phyloP scores from a whole-genome alignment of 2,113 vertebrate genomes.

The Brachypodius melanocephalos region DNA sequence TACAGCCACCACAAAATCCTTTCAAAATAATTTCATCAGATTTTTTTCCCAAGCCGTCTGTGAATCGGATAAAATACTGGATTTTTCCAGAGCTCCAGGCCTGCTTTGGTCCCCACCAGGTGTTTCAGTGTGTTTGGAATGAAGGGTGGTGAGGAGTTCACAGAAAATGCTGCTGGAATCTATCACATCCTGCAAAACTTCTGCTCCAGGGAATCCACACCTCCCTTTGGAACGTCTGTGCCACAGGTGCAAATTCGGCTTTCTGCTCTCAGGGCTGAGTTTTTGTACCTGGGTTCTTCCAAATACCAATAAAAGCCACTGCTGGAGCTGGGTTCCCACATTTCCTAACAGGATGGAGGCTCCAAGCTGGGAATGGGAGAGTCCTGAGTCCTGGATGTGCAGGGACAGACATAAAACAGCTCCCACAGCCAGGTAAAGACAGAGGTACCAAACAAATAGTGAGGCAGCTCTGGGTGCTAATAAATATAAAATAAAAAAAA shows the following conservation, averaged over 20 bases:
- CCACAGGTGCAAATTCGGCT: background rate
- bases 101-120: background rate
- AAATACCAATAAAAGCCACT: background rate
- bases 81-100: background rate
- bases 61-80: background rate
- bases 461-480: background rate
- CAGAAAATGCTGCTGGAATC: background rate
- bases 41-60: background rate
- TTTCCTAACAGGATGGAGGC: background rate
- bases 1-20: background rate
- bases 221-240: accelerated
- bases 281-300: background rate
- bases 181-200: background rate
- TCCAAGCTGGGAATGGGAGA: background rate
- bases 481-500: background rate
- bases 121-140: background rate
- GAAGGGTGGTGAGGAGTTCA: background rate
- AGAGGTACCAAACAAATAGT: background rate
- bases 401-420: background rate
- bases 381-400: background rate
- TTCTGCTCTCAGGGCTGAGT: background rate
- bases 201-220: background rate
- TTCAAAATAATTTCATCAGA: accelerated
- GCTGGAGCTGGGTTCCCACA: background rate
- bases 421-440: background rate